These are phyloP conservation scores for Tadarida brasiliensis DNA, from an alignment of 2,797 vertebrate genomes.

Conservation along the genomic window DNA sequence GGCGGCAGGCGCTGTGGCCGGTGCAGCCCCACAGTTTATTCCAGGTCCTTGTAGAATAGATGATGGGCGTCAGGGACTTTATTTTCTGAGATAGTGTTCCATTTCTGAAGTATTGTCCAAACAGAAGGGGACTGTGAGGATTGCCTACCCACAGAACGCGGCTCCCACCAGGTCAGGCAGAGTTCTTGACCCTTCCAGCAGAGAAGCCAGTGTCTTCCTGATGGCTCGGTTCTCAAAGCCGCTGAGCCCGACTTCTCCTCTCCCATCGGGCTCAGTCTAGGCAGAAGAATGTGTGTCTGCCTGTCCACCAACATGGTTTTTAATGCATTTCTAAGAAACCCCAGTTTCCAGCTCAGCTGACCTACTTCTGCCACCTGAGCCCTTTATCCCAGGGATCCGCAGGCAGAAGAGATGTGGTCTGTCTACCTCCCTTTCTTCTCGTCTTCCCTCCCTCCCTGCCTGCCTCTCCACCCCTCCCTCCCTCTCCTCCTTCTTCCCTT, in stretches of 20 bases:
- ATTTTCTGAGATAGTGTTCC: not conserved
- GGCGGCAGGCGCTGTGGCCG: rapidly evolving
- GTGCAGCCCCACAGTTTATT: not conserved
- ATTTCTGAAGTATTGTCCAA: not conserved
- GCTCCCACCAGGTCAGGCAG: not conserved
- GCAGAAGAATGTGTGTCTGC: not conserved
- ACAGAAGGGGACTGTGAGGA: not conserved
- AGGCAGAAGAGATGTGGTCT: not conserved
- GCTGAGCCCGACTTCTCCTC: not conserved
- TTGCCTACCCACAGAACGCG: not conserved
- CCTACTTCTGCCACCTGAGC: not conserved
- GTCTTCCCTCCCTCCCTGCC: rapidly evolving
- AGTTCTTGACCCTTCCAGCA: not conserved
- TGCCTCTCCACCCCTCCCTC: too few relatives aligned
- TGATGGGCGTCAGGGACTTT: not conserved
- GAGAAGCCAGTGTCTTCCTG: not conserved
- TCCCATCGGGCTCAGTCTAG: not conserved
- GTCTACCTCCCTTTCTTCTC: not conserved
- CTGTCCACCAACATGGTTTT: not conserved
- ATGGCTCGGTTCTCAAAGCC: not conserved
- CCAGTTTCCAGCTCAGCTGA: not conserved
- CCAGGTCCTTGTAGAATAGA: not conserved
- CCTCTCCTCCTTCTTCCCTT: too few relatives aligned
- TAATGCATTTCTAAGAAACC: too few relatives aligned
- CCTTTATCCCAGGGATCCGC: not conserved